Base-by-base conservation (phyloP, 2,888 invertebrate species). In the Hirtodrosophila cameraria region DNA sequence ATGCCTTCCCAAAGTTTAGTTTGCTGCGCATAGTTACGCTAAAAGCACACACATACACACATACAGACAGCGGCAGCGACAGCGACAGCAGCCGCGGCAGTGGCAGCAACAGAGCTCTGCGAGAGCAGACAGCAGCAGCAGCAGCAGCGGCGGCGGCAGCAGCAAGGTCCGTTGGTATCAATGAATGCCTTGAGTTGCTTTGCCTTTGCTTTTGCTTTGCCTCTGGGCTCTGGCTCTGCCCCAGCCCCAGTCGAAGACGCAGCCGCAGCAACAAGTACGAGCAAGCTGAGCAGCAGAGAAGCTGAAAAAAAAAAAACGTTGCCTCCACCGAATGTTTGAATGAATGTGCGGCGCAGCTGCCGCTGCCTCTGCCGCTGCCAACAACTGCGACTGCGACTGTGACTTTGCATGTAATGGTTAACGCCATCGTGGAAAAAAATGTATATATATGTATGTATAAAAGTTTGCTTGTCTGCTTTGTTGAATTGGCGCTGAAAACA, bases 321-420 rank as follows among this genome's bases (percentile, higher is more conserved):
- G 18, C 18, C 18, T 18, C 4, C 18, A n/a, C 38, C 36, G 46
- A 65, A 53, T 61, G 45, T 49, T 48, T 74, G 73, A 75, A 75
- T 74, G 74, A 74, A 76, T 72, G 53, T 53, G 41, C 12, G 18
- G 31, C 33, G 46, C 46, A 27, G 60, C 50, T 33, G 59, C 52
- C 36, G 63, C 30, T 12, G 46, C 30, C 13, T 20, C 42, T 18
- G 67, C 48, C 28, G 23, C 57, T 28, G 55, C 57, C 38, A 27
- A 23, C 23, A 23, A 23, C 35, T 30, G 45, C 60, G 52, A 63
- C 73, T 65, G 77, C 73, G 61, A 65, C 81, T 82, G 82, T 64
- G 82, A 84, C 68, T 86, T 83, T 80, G 75, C 71, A 73, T 87
- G 84, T 85, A 87, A 76, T 83, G 73, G 77, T 86, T 82, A 74